Evolutionary conservation across 64 coral and sea anemone genomes (phyloP), one percentile per base, ranked within the genome.

Genomic region (Montipora cactus): DNA sequence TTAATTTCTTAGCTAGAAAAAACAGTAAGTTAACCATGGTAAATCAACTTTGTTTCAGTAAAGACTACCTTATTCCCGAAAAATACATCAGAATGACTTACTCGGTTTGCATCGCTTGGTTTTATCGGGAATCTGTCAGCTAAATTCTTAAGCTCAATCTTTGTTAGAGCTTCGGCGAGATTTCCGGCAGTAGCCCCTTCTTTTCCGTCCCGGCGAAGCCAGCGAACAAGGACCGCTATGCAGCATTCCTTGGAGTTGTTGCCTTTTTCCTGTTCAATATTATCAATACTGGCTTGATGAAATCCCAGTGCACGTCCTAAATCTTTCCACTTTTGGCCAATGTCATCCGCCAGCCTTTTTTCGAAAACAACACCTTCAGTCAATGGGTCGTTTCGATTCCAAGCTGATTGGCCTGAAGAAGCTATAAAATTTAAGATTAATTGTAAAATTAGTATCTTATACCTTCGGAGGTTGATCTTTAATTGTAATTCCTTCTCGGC

Each of bases 171-270:
- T 3, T 85, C 64, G 5, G 44, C 64, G 20, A 85, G 28, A 18
- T 85, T 85, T 85, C 45, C 81, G 45, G 19, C 62, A 19, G 81
- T 71, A 10, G 81, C 81, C 1, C 37, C 37, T 37, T 85, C 62
- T n/a, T 4, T 47, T 85, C 81, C 81, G 0, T 50, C 25, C 64
- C 19, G 61, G 44, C 46, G 59, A 5, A n/a, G 66, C 81, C 81
- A 85, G 2, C 64, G 7, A 2, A 70, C 62, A 21, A 85, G 15
- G 13, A 85, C 37, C 4, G 0, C 45, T 45, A 85, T 85, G 46
- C 46, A 70, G 45, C 81, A 85, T 44, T 85, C 81, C 81, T 71
- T 71, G 45, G 5, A 7, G 49, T 5, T 70, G 64, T 8, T 9
- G 5, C 8, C 3, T 49, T 85, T 69, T 47, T 85, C 81, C 3